Evolutionary conservation across 1,140 invertebrate genomes (phyloP), one percentile per base, ranked within the genome.

Genomic region (Euwallacea fornicatus): DNA sequence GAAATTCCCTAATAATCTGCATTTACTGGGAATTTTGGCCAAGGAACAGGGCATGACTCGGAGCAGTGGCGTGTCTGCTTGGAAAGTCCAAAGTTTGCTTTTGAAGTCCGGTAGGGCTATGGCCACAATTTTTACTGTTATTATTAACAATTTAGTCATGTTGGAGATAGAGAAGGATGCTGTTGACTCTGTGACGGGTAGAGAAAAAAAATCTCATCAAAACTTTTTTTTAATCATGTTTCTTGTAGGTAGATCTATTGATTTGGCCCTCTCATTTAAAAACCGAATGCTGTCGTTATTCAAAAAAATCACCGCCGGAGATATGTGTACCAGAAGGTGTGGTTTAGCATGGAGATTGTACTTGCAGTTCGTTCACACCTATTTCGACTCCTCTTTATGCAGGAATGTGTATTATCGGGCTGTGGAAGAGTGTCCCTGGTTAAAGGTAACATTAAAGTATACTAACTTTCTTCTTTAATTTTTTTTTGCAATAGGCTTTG

Each of bases 401-500:
- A 81, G 83, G 60, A 80, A 82, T 11, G 83, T 82, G 63, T 83
- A 87, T 55, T 83, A 86, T 67, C 76, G 76, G 63, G 86, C 86
- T 0, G 75, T 88, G 13, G 86, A 88, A 74, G 84, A 87, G 73
- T 90, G 89, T 75, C 89, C 90, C 7, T 91, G 90, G 90, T 83
- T 88, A 63, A 90, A 88, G 79, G 85, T 85, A 81, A 74, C 2
- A 11, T 33, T 15, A 56, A 21, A 9, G 16, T 9, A 16, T 13
- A 56, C 3, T 21, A 56, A 56, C 2, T 6, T n/a, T 13, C 16
- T n/a, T 56, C n/a, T 15, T 56, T 56, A 9, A 2, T 16, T 56
- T 15, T n/a, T 13, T 21, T n/a, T 16, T 56, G 16, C 16, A 7
- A 56, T 69, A 85, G 83, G 79, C 82, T 6, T 73, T 88, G 7